Evolutionary conservation across 2,113 vertebrate species (phyloP).

Genomic region (Cebus imitator): DNA sequence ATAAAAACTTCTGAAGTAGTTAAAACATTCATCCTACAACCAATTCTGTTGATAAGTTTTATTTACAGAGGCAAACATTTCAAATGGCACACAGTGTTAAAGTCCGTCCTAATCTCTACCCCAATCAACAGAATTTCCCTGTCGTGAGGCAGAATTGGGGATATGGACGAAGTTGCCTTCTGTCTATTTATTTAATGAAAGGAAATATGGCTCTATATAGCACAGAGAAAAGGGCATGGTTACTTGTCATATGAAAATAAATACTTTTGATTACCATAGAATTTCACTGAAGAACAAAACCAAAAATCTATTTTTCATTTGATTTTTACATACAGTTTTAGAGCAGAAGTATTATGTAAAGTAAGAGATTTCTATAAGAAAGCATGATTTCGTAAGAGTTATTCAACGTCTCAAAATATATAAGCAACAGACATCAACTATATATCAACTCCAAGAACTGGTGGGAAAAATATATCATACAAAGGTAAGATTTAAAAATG

Average conservation of each 20-base stretch:
- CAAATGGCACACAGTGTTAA: neutral
- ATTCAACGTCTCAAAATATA: neutral
- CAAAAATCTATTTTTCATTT: neutral
- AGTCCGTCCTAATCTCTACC: neutral
- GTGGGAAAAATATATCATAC: neutral
- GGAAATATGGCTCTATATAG: neutral
- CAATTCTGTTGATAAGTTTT: neutral
- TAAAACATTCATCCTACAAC: constrained; percentile 24
- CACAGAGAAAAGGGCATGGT: neutral
- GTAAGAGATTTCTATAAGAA: neutral
- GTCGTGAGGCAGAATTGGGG: neutral
- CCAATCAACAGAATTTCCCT: neutral
- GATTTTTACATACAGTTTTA: neutral
- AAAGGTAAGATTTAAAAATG: neutral
- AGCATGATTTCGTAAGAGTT: neutral
- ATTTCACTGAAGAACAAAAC: neutral
- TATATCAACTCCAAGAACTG: neutral
- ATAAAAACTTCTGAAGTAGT: constrained; percentile 13
- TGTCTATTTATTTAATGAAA: neutral
- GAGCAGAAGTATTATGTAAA: neutral
- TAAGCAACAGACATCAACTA: neutral
- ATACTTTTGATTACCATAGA: neutral
- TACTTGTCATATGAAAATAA: neutral
- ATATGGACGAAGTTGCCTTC: neutral
- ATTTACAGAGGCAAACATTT: neutral